Percentiles rank a stretch among this genome's conserved stretches.
Conservation (phyloP, 2,888 invertebrate genomes). For the Drosophila anceps region DNA sequence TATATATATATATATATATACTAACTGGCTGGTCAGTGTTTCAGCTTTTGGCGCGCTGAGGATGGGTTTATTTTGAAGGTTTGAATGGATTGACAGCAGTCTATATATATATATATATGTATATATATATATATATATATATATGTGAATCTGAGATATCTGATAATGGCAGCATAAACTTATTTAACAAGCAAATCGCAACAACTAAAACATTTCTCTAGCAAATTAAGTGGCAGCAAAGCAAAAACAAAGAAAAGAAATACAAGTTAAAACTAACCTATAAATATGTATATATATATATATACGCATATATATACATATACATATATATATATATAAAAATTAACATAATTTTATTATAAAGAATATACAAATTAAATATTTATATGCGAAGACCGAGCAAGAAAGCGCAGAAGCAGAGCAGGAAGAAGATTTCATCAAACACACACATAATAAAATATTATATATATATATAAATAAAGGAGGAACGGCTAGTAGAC, state of each 20-base stretch:
- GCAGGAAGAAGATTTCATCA: constrained; percentile 77
- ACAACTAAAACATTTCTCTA: constrained; percentile 69
- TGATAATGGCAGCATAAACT: constrained; percentile 42
- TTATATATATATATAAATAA: constrained; percentile 21
- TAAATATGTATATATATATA: constrained; percentile 63
- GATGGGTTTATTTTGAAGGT: constrained; percentile 4
- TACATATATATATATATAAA: constrained; percentile 59
- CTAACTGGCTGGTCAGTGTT: constrained; percentile 48
- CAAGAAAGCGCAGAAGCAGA: constrained; percentile 46
- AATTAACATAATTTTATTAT: constrained; percentile 73
- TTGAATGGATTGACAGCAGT: not conserved
- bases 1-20: constrained; percentile 35
- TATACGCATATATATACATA: constrained; percentile 62
- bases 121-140: not conserved
- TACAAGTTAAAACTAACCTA: constrained; percentile 63
- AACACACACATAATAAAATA: constrained; percentile 71
- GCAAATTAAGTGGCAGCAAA: constrained; percentile 65
- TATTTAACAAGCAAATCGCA: constrained; percentile 43
- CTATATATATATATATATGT: not conserved
- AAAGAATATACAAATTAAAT: constrained; percentile 79
- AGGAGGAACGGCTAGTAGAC: constrained; percentile 12
- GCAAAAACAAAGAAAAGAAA: not conserved
- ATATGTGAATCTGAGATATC: constrained; percentile 22
- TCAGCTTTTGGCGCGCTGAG: constrained; percentile 60
- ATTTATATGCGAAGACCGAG: constrained; percentile 69